These are phyloP conservation scores for Uropetala carovei DNA, from an alignment of 2,888 invertebrate species.

Conservation along the genomic window DNA sequence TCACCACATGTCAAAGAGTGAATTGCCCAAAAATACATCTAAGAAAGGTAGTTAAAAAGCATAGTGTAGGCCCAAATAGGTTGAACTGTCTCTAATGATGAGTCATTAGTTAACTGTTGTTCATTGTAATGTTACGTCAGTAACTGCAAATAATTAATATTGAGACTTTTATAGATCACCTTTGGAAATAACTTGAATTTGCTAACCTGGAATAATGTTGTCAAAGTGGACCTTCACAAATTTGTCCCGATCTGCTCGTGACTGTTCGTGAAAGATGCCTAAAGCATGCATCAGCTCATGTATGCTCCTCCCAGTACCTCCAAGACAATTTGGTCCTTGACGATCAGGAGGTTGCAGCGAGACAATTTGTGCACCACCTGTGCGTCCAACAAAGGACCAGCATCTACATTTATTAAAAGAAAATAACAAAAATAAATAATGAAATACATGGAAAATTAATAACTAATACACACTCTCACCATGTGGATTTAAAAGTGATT, in stretches of 20 bases:
- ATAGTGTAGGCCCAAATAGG: no score
- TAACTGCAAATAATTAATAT: not conserved
- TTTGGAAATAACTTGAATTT: not conserved
- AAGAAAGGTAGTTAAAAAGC: no score
- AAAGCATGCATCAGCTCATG: constrained; percentile 89
- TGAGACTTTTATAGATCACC: not conserved
- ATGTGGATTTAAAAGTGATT: no score
- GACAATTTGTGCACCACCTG: constrained; percentile 85
- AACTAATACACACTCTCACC: no score
- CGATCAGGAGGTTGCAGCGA: constrained; percentile 82
- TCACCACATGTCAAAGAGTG: no score
- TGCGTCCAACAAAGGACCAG: constrained; percentile 86
- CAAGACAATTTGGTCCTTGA: constrained; percentile 81
- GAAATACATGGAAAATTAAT: no score
- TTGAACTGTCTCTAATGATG: no score
- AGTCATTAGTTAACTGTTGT: no score
- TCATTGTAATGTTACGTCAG: no score
- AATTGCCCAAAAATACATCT: no score
- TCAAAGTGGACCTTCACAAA: constrained; percentile 83
- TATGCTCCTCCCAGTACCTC: constrained; percentile 84
- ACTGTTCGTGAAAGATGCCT: constrained; percentile 90
- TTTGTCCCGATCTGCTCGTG: constrained; percentile 84
- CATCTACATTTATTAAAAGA: constrained; percentile 76
- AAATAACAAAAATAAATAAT: no score
- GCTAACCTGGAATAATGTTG: constrained; percentile 81